Evolutionary conservation across 2,113 vertebrate species (phyloP).

Genomic region (Tupaia tana): DNA sequence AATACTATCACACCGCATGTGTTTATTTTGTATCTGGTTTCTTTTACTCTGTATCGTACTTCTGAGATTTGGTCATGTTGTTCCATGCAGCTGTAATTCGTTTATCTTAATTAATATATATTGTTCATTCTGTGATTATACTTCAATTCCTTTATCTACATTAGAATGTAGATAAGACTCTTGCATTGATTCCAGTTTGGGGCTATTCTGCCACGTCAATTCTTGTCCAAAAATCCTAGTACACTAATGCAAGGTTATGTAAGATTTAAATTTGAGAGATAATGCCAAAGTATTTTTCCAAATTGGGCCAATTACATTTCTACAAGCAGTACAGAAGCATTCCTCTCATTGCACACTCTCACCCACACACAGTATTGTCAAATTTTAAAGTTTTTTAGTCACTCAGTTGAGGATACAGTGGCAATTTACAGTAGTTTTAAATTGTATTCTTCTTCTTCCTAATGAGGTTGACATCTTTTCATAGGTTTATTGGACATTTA

Average conservation of each 20-base stretch:
- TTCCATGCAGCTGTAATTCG: not conserved
- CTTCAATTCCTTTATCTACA: not conserved
- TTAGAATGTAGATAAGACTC: slow-evolving; percentile 3
- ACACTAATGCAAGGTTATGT: not conserved
- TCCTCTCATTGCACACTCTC: not conserved
- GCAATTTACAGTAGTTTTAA: not conserved
- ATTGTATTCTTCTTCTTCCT: not conserved
- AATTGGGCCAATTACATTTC: not conserved
- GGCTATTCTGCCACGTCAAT: not conserved
- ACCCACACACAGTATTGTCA: not conserved
- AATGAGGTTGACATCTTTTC: not conserved
- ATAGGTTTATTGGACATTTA: not conserved
- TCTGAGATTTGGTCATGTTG: not conserved
- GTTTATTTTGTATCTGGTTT: slow-evolving; percentile 15
- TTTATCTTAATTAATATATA: not conserved
- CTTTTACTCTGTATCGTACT: not conserved
- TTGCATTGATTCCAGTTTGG: not conserved
- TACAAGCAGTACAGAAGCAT: not conserved
- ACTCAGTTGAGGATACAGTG: not conserved
- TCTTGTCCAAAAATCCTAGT: not conserved
- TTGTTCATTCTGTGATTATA: not conserved
- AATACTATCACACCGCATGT: not conserved
- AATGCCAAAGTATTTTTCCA: not conserved
- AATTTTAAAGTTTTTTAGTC: not conserved
- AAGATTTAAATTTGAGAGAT: not conserved